Base-by-base conservation (phyloP, 2,113 vertebrate genomes). In the Grus americana region DNA sequence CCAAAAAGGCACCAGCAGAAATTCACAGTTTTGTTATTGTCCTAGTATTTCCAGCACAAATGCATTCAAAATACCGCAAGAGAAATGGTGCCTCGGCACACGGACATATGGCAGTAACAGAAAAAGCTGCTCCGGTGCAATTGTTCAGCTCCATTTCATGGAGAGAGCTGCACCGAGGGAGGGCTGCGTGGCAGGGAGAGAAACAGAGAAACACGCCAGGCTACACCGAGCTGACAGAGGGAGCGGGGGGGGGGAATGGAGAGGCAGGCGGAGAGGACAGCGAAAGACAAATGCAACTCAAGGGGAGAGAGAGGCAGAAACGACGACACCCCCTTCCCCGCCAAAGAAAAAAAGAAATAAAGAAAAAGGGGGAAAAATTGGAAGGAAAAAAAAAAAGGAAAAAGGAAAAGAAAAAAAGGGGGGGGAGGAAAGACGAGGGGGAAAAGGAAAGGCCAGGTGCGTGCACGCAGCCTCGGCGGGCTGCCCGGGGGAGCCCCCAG, bases 91-190 rank as follows among this genome's bases (percentile, higher is more conserved):
- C 49, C 78, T 94, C 44, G 40, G 88, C 86, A 9, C 88, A 84
- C 6, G 17, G 86, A 72, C 93, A 73, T 84, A 90, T 15, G 88
- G 92, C 75, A 63, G 79, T 1, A 34, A 21, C 54, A 78, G 87
- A 6, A 65, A 80, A 46, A 59, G 63, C 90, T 80, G 86, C 95
- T 96, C 88, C 30, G 40, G 88, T 76, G 91, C 91, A 70, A 81
- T 92, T 92, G 94, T 90, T 94, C 79, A 90, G 93, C 94, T 97
- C 95, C 81, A 52, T 96, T 92, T 94, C 72, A 49, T 44, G 94
- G 67, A 19, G 89, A n/a, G 95, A 88, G 86, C 92, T 36, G 96
- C 97, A 58, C 88, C 58, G 95, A 29, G 84, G 96, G 91, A 89
- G 86, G 79, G 91, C 92, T 88, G 92, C 67, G 36, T 10, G 86